A percentile compares a stretch with the other conserved stretches of the same genome.
These are phyloP conservation scores for Lampris megalopsis DNA, from an alignment of 2,113 vertebrate species.

Conservation along the genomic window DNA sequence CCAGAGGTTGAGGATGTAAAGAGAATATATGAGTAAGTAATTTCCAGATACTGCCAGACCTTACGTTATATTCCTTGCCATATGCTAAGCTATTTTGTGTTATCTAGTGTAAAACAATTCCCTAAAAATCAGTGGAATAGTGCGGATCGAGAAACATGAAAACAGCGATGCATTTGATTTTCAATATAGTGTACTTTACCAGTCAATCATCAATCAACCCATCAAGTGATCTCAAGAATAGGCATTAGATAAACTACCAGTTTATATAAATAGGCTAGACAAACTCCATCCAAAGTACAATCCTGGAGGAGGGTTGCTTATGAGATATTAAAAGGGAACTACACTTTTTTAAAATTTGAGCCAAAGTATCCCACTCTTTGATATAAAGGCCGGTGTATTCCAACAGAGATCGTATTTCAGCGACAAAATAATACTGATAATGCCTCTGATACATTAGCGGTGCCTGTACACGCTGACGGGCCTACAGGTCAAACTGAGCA, in stretches of 20 bases:
- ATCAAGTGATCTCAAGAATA: background rate
- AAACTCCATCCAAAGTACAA: too few relatives aligned
- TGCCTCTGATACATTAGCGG: too few relatives aligned
- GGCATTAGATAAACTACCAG: background rate
- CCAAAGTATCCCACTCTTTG: background rate
- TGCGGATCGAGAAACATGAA: background rate
- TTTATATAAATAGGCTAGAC: too few relatives aligned
- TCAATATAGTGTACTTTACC: background rate
- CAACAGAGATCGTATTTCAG: background rate
- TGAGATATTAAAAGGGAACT: too few relatives aligned
- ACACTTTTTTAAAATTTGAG: too few relatives aligned
- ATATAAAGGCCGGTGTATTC: background rate
- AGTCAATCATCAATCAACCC: background rate
- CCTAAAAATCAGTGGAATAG: background rate
- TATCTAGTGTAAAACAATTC: background rate
- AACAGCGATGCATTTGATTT: background rate
- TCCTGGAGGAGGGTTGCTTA: too few relatives aligned
- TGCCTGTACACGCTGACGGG: background rate
- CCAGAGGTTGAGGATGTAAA: background rate
- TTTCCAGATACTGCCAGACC: background rate
- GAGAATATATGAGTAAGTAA: background rate
- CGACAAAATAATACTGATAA: background rate
- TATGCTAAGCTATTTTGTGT: background rate
- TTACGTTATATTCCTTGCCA: background rate
- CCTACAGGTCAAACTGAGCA: constrained; percentile 1